Conservation (phyloP, 2,888 invertebrate genomes). For the Eutolmus rufibarbis region DNA sequence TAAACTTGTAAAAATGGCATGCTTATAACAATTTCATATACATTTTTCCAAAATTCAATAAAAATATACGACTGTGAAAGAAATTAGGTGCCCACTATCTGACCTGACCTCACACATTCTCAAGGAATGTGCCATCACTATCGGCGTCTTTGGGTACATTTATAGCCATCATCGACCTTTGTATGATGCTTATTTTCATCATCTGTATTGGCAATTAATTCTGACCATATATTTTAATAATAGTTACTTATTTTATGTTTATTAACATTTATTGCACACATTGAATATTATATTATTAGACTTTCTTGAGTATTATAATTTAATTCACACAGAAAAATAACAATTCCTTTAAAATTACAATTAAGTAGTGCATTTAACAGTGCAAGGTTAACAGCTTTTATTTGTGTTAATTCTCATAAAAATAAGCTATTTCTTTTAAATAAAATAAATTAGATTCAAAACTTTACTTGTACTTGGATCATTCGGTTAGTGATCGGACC, state of each 20-base stretch:
- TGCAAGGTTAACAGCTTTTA: too few species aligned
- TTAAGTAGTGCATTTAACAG: too few species aligned
- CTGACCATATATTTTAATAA: neutral
- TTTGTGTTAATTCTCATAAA: too few species aligned
- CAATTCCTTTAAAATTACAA: too few species aligned
- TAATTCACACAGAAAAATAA: too few species aligned
- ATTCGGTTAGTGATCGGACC: neutral
- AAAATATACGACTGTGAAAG: neutral
- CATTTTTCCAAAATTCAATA: neutral
- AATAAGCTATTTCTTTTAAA: too few species aligned
- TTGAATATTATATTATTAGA: too few species aligned
- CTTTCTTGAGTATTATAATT: too few species aligned
- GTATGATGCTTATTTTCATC: neutral
- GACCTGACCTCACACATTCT: neutral
- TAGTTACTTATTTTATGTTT: neutral
- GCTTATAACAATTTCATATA: too few species aligned
- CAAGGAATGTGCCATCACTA: neutral
- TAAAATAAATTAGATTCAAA: too few species aligned
- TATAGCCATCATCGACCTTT: neutral
- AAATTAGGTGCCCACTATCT: neutral
- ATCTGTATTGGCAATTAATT: neutral
- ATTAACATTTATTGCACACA: neutral
- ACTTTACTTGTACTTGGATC: neutral
- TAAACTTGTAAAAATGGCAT: too few species aligned
- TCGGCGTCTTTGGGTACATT: neutral